Conservation (phyloP, 2,113 vertebrate genomes). For the Genyomyrus donnyi region DNA sequence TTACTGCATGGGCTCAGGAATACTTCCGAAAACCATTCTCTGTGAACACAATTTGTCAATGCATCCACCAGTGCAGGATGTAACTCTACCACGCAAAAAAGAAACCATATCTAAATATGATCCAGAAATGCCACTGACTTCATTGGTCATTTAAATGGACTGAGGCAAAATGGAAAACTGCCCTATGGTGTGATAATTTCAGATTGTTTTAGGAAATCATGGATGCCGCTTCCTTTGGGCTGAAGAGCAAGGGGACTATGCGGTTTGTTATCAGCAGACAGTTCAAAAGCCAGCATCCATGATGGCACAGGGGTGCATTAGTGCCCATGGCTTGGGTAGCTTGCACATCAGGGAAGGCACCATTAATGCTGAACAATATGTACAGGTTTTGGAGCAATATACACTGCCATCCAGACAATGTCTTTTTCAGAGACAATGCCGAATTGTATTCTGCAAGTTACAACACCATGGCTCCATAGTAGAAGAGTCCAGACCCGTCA, state of each 20-base stretch:
- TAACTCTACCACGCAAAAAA: background rate
- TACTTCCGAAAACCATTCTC: background rate
- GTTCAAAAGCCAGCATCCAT: background rate
- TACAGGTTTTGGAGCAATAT: background rate
- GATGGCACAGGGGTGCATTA: background rate
- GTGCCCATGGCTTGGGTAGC: background rate
- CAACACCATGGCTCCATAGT: background rate
- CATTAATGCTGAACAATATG: background rate
- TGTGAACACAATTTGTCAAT: background rate
- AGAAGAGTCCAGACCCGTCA: background rate
- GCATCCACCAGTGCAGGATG: background rate
- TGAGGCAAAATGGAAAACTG: background rate
- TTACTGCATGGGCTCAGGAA: background rate
- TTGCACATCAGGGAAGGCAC: background rate
- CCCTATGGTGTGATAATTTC: background rate
- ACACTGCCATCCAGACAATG: background rate
- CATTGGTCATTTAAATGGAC: background rate
- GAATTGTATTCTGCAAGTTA: background rate
- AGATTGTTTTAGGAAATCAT: background rate
- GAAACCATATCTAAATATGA: background rate
- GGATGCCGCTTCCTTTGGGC: background rate
- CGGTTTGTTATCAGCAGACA: background rate
- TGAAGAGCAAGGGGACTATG: background rate
- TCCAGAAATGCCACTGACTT: background rate
- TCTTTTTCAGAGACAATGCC: background rate